Conservation (phyloP, 2,113 vertebrate genomes). For the Machaerirhynchus nigripectus region DNA sequence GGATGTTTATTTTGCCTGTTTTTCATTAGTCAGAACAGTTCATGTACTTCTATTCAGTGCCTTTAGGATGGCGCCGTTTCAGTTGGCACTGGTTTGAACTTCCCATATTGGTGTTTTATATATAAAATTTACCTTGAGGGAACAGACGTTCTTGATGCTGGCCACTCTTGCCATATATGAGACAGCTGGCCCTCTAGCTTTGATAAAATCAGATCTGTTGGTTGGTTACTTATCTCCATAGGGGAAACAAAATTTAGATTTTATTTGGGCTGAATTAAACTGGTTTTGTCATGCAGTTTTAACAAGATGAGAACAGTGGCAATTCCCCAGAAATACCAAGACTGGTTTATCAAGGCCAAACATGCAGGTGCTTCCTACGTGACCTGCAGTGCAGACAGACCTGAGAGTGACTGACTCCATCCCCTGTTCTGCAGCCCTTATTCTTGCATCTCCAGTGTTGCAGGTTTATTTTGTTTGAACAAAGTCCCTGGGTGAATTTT, state of each 20-base stretch:
- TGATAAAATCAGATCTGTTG: not conserved
- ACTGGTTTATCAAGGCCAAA: not conserved
- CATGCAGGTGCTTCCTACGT: not conserved
- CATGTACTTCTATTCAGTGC: not conserved
- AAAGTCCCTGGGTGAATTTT: slow-evolving; percentile 89
- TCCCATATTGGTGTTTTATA: not conserved
- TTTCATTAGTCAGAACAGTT: not conserved
- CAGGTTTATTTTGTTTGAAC: slow-evolving; percentile 74
- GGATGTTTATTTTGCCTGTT: not conserved
- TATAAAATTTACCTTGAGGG: not conserved
- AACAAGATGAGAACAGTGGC: fast-evolving
- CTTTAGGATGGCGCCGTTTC: not conserved
- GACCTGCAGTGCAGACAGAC: not conserved
- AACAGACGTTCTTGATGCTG: not conserved
- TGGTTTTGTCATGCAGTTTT: not conserved
- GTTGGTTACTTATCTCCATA: not conserved
- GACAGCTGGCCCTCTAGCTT: not conserved
- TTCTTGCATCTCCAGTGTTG: slow-evolving; percentile 69
- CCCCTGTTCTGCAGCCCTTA: slow-evolving; percentile 69
- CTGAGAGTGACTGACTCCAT: not conserved
- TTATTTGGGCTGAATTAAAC: not conserved
- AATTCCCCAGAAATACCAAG: not conserved
- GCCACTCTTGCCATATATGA: not conserved
- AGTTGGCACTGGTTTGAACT: not conserved
- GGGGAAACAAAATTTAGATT: not conserved